Percentiles rank a stretch among this genome's conserved stretches.
Evolutionary conservation across 2,113 vertebrate genomes (phyloP).

Genomic region (Mobula hypostoma): DNA sequence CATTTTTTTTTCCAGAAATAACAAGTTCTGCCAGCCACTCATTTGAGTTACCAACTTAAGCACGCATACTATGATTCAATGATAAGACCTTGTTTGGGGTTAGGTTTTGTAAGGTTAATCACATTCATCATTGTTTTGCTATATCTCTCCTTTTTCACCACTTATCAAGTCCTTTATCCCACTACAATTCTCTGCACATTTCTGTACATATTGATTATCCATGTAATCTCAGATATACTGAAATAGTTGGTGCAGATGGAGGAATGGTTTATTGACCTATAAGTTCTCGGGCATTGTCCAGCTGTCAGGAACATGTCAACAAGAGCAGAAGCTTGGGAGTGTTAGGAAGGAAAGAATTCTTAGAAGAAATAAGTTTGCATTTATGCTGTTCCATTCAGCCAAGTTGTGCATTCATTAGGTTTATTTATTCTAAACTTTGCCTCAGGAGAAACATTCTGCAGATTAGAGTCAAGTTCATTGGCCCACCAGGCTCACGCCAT

Average conservation of each 20-base stretch:
- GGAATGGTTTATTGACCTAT: background rate
- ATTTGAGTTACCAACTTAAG: constrained; percentile 5
- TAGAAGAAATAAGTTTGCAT: background rate
- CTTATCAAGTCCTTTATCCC: background rate
- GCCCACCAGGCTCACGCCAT: too few species aligned
- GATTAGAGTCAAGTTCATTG: background rate
- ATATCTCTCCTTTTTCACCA: background rate
- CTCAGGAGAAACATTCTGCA: background rate
- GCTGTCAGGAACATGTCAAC: background rate
- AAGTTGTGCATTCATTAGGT: background rate
- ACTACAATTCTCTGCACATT: background rate
- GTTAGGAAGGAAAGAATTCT: background rate
- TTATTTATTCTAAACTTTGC: background rate
- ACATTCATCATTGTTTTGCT: background rate
- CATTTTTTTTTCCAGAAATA: background rate
- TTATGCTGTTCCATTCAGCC: constrained; percentile 55
- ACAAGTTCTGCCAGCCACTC: background rate
- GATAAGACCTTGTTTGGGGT: background rate
- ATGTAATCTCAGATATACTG: background rate
- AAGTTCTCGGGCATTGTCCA: background rate
- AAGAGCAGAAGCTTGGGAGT: background rate
- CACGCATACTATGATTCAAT: background rate
- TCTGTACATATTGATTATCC: background rate
- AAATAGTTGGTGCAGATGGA: background rate
- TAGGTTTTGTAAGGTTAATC: background rate